A percentile compares a stretch with the other conserved stretches of the same genome.
These are phyloP conservation scores for Noctua janthina DNA, from an alignment of 2,888 invertebrate species.

Conservation along the genomic window DNA sequence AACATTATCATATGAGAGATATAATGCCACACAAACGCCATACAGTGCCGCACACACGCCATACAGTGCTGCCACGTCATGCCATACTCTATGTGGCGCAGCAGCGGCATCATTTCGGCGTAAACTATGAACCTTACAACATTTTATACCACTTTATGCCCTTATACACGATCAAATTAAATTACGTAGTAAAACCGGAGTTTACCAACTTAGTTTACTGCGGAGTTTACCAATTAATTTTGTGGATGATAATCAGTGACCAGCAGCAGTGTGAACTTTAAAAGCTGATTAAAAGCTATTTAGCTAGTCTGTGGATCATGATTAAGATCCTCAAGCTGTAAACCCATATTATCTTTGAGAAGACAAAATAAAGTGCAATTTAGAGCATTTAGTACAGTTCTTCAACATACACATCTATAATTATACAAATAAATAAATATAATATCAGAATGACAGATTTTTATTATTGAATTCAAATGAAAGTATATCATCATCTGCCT, in stretches of 20 bases:
- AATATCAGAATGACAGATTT: too few species aligned
- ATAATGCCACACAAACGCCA: conserved; percentile 85
- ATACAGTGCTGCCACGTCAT: conserved; percentile 90
- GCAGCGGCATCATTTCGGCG: conserved; percentile 74
- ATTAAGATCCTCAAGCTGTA: not conserved
- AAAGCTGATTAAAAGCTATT: too few species aligned
- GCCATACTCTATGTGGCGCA: conserved; percentile 89
- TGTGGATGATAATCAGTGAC: not conserved
- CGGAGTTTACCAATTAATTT: not conserved
- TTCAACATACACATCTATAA: too few species aligned
- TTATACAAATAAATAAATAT: too few species aligned
- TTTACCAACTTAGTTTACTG: too few species aligned
- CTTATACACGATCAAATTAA: too few species aligned
- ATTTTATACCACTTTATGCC: too few species aligned
- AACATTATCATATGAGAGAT: conserved; percentile 68
- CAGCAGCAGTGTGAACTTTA: too few species aligned
- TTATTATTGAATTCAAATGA: too few species aligned
- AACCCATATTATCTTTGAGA: not conserved
- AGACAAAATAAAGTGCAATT: not conserved
- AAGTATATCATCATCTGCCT: too few species aligned
- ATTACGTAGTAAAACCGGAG: too few species aligned
- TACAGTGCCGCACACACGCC: conserved; percentile 92
- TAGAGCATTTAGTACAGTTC: not conserved
- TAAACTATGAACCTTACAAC: conserved; percentile 83
- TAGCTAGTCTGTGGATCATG: not conserved